Evolutionary conservation across 2,797 vertebrate genomes (phyloP), one percentile per base, ranked within the genome.

Genomic region (Peromyscus nudipes): DNA sequence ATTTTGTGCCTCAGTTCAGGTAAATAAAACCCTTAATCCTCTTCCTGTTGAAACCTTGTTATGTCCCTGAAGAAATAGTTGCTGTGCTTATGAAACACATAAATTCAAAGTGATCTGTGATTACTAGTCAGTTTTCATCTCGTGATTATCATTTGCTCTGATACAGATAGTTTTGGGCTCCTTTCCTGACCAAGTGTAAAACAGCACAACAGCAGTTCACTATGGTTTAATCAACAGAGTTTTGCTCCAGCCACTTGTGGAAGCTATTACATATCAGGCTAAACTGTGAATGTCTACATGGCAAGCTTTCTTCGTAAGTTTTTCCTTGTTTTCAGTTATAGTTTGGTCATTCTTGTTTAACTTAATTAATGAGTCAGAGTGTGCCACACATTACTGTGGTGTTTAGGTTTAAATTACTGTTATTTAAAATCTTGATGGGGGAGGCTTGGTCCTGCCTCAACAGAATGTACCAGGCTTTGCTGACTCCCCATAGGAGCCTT

Each of bases 11-110:
- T 98, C 64, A 79, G 69, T 49, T 73, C 95, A 77, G 86, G 69
- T 92, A 96, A 97, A 93, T 88, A 96, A 97, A 95, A 85, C 91
- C 55, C 43, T 86, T 93, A 98, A 96, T 94, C 95, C 89, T 92
- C 77, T 97, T 96, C 89, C 89, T 96, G 73, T 64, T 93, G 82
- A 79, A 96, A 96, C 86, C 84, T 69, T 94, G 75, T 85, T 95
- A 19, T 49, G 27, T 6, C 11, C 27, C 25, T 79, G 87, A 55
- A 88, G 57, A 94, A 40, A 83, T 25, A 92, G 31, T 31, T 60
- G 16, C 27, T 81, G 57, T 83, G 65, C 62, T 93, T 96, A 76
- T 55, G 52, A 94, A 94, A 85, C 64, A 90, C 14, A 25, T n/a
- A 29, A 46, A 94, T 88, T 89, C 21, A 84, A 40, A 82, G 81